These are phyloP conservation scores for Pantherophis alleghaniensis DNA, from an alignment of 2,797 vertebrate genomes.

Conservation along the genomic window DNA sequence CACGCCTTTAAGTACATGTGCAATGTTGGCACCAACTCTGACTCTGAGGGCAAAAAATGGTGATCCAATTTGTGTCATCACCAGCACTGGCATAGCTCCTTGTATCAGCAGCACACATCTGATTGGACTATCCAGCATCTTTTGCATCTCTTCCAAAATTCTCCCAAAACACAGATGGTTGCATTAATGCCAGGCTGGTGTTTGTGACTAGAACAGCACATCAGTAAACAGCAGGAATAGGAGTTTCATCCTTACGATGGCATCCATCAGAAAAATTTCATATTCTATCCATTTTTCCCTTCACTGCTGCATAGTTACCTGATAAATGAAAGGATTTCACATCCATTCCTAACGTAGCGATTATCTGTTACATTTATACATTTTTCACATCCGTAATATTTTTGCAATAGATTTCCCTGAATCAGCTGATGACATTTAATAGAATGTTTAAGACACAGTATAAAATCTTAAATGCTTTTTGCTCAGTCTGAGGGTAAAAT, in stretches of 20 bases:
- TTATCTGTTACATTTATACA: slow-evolving; percentile 70
- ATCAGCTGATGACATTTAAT: slow-evolving; percentile 81
- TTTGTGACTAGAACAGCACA: slow-evolving; percentile 67
- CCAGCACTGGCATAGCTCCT: not conserved
- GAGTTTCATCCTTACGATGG: slow-evolving; percentile 62
- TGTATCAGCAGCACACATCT: not conserved
- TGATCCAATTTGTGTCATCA: not conserved
- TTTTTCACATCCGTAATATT: slow-evolving; percentile 76
- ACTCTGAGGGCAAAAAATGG: not conserved
- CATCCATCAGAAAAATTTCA: slow-evolving; percentile 66
- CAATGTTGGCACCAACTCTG: not conserved
- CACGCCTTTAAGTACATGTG: not conserved
- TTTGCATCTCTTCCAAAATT: slow-evolving; percentile 31
- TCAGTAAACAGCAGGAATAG: slow-evolving; percentile 70
- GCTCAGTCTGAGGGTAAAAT: slow-evolving; percentile 64
- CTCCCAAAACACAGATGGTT: slow-evolving; percentile 40
- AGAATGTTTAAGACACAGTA: slow-evolving; percentile 77
- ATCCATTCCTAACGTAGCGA: slow-evolving; percentile 65
- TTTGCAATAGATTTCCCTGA: slow-evolving; percentile 78
- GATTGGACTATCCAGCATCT: not conserved
- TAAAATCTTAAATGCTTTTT: slow-evolving; percentile 75
- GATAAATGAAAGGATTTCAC: slow-evolving; percentile 72
- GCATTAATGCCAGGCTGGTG: slow-evolving; percentile 63
- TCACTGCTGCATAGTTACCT: slow-evolving; percentile 71
- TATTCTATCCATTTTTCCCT: slow-evolving; percentile 60